Percentiles rank a stretch among this genome's conserved stretches.
These are phyloP conservation scores for Drosophila dives DNA, from an alignment of 2,888 invertebrate genomes.

Conservation along the genomic window DNA sequence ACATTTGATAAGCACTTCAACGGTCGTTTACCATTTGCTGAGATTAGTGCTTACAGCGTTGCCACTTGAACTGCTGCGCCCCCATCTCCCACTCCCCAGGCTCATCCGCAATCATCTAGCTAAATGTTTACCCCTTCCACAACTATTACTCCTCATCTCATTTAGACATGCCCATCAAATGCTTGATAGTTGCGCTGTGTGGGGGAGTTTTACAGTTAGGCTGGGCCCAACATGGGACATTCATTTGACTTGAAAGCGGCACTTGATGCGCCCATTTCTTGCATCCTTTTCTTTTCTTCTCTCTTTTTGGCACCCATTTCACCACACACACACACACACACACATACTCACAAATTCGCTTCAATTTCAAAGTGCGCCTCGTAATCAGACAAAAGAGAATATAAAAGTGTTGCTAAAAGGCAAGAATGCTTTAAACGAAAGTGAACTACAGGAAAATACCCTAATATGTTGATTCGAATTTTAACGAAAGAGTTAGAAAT, in stretches of 20 bases:
- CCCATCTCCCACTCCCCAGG: not conserved
- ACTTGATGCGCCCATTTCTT: conserved; percentile 22
- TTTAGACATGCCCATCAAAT: conserved; percentile 13
- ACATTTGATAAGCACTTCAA: conserved; percentile 65
- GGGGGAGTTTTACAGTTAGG: not conserved
- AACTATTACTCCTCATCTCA: not conserved
- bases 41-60: conserved; percentile 41
- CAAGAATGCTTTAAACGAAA: not conserved
- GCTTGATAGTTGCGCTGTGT: conserved; percentile 5
- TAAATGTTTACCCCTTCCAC: conserved; percentile 3
- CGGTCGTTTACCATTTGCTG: conserved; percentile 52
- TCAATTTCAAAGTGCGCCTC: conserved; percentile 58
- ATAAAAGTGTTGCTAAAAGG: not conserved
- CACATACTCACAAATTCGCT: conserved; percentile 32
- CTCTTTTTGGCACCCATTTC: not conserved
- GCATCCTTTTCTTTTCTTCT: conserved; percentile 20
- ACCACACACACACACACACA: not conserved
- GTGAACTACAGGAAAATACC: not conserved
- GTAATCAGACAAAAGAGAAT: conserved; percentile 31
- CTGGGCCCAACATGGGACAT: conserved; percentile 24
- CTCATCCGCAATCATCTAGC: not conserved
- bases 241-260: conserved; percentile 50
- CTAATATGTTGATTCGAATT: not conserved
- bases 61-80: conserved; percentile 34
- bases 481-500: not conserved